Percentiles rank a stretch among this genome's conserved stretches.
These are phyloP conservation scores for Margaritifera margaritifera DNA, from an alignment of 2,888 invertebrate species.

Conservation along the genomic window DNA sequence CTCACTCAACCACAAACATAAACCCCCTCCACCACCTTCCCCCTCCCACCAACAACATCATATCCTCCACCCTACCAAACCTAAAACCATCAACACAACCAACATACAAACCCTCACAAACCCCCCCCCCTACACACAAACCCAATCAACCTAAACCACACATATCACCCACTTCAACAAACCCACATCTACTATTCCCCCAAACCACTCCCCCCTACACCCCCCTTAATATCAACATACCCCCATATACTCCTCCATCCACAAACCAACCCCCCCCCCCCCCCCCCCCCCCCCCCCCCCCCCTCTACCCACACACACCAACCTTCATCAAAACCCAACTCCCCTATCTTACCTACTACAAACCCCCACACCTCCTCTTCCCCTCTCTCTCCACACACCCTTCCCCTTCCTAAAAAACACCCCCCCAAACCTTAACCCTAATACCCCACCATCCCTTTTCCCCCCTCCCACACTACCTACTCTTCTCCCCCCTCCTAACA, in stretches of 20 bases:
- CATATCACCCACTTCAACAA: no score
- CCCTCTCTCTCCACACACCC: constrained; percentile 1
- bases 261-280: background rate
- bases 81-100: no score
- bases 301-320: background rate
- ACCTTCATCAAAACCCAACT: background rate
- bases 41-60: no score
- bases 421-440: background rate
- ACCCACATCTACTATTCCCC: no score
- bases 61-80: no score
- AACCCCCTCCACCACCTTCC: no score
- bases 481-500: background rate
- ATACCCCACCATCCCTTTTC: background rate
- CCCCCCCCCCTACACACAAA: no score
- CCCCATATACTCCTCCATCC: background rate
- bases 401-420: background rate
- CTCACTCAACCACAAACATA: no score
- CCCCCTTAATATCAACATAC: no score
- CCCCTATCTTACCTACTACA: background rate
- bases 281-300: background rate
- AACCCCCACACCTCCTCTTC: background rate
- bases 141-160: no score
- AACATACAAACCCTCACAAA: no score
- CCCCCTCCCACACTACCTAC: background rate
- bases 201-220: no score